phyloP scores from a whole-genome alignment of 92 coral and sea anemone species.

The Actinernus sp. region DNA sequence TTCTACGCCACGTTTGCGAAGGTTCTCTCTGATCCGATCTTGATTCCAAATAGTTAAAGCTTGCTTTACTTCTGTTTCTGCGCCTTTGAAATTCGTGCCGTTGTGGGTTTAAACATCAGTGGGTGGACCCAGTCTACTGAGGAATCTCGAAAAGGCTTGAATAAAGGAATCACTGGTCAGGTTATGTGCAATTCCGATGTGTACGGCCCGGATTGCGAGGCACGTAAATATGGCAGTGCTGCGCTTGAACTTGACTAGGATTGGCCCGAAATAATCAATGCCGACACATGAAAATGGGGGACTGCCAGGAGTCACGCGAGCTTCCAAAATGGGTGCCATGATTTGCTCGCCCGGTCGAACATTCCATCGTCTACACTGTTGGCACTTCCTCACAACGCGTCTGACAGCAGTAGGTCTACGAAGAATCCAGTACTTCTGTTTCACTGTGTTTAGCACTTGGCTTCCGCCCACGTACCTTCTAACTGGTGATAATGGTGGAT shows the following conservation, averaged over 20 bases:
- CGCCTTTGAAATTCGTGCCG: conserved; percentile 47
- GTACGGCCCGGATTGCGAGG: conserved; percentile 35
- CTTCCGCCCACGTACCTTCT: conserved; percentile 39
- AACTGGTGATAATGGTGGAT: no score
- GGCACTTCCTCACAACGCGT: no score
- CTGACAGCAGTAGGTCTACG: no score
- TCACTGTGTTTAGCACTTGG: conserved; percentile 32
- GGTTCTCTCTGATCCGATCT: no score
- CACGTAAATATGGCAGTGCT: conserved; percentile 59
- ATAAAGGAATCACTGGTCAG: conserved; percentile 36
- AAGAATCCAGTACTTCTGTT: conserved; percentile 47
- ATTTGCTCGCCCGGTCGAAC: conserved; percentile 42
- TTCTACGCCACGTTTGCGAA: no score
- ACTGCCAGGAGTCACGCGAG: conserved; percentile 10
- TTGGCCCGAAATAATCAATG: no score
- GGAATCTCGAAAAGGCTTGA: conserved; percentile 40
- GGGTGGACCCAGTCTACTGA: conserved; percentile 52
- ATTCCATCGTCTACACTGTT: no score
- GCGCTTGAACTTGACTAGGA: no score
- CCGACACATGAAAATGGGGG: conserved; percentile 31
- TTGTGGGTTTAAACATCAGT: conserved; percentile 16
- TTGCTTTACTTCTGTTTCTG: no score
- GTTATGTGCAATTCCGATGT: conserved; percentile 41
- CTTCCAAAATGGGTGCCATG: conserved; percentile 46
- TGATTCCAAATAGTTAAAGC: no score